A percentile compares a stretch with the other conserved stretches of the same genome.
Conservation (phyloP, 2,113 vertebrate species). For the Myxocyprinus asiaticus region DNA sequence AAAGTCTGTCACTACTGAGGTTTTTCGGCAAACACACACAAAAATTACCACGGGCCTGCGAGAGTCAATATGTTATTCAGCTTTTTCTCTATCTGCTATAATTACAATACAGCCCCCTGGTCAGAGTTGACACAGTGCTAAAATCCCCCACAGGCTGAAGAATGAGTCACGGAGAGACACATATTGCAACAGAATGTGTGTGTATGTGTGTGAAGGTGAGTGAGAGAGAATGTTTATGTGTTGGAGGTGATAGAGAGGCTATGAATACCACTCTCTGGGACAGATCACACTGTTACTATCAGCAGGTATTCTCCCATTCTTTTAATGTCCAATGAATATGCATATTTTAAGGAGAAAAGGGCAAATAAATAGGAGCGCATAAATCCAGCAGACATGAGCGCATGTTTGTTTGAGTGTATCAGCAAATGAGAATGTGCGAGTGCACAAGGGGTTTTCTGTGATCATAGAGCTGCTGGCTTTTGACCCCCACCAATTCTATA, state of each 20-base stretch:
- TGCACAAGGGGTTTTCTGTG: constrained; percentile 65
- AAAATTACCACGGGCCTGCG: constrained; percentile 54
- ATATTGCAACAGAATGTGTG: constrained; percentile 70
- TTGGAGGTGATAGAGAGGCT: constrained; percentile 56
- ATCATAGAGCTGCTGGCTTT: constrained; percentile 65
- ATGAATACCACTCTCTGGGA: constrained; percentile 67
- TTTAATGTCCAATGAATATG: constrained; percentile 59
- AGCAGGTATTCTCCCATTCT: constrained; percentile 59
- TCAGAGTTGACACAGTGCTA: constrained; percentile 65
- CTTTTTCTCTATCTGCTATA: constrained; percentile 72
- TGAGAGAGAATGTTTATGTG: constrained; percentile 41
- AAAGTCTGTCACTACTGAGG: constrained; percentile 51
- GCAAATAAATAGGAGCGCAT: background rate
- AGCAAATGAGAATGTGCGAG: background rate
- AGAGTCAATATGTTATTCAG: constrained; percentile 68
- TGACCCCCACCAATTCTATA: constrained; percentile 66
- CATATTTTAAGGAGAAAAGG: constrained; percentile 55
- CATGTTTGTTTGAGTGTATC: background rate
- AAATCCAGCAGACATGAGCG: constrained; percentile 58
- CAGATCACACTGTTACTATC: constrained; percentile 58
- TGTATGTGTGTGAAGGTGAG: constrained; percentile 30
- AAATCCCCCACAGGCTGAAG: constrained; percentile 68
- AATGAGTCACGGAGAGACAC: constrained; percentile 79
- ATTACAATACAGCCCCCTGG: constrained; percentile 71
- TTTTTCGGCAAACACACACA: constrained; percentile 54